Base-by-base conservation (phyloP, 2,113 vertebrate species). In the Ahaetulla prasina region DNA sequence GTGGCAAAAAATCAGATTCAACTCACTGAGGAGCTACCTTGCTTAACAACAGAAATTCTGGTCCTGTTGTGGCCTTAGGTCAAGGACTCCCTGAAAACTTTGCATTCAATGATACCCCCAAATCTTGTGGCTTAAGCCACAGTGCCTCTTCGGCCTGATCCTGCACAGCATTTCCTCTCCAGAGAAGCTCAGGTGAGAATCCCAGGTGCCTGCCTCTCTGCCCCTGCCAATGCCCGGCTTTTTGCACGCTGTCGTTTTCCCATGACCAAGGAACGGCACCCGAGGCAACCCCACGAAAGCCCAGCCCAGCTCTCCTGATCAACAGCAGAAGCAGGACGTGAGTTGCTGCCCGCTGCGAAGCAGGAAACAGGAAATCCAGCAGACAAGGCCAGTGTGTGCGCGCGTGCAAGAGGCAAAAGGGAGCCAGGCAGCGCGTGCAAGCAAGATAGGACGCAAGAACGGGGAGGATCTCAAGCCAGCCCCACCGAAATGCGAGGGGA, bases 331-430 rank as follows among this genome's bases (percentile, higher is more conserved):
- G 18, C 7, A 43, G n/a, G 20, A 80, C 18, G 74, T 6, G 18
- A 80, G 7, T 18, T 8, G 68, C n/a, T 74, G 27, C 93, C 25
- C 53, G 39, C 12, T 3, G 55, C 14, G 39, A 80, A 25, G 90
- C 68, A 57, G 92, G 91, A 93, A 93, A 88, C 92, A 88, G 94
- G 93, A 94, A 93, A 93, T 89, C 63, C 9, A 0, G 3, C 84
- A 87, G 88, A 60, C 91, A 11, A 89, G 60, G 60, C 60, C 89
- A 50, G 55, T 4, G 20, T 23, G n/a, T 18, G 86, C 30, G 30
- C 50, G 49, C 35, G 50, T 23, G 53, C 2, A 35, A 23, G 53
- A 55, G 9, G 1, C n/a, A 6, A 23, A 25, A 54, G 52, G 7
- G 52, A 11, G 52, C 86, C 86, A 30, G 45, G 45, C 45, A 47